Percentiles rank a stretch among this genome's conserved stretches.
phyloP scores from a whole-genome alignment of 2,113 vertebrate genomes.

The human (Homo sapiens) region GRCh38 chr18:52229501-52230000 shows the following conservation, averaged over 20 bases:
- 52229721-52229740: background rate
- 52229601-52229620: no score
- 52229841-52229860: background rate
- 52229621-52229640: no score
- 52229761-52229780: background rate
- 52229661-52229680: no score
- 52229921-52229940: background rate
- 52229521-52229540: no score
- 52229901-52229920: background rate
- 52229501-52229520: no score
- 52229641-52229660: no score
- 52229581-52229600: no score
- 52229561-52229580: no score
- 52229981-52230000: background rate
- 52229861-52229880: background rate
- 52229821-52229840: background rate
- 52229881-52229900: background rate
- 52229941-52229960: background rate
- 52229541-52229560: no score
- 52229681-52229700: no score
- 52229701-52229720: background rate
- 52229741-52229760: background rate
- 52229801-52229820: background rate
- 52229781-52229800: background rate
- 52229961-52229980: background rate